These are phyloP conservation scores for Sanderia malayensis DNA, from an alignment of 30 jellyfish, hydroid and myxozoan species.

Conservation along the genomic window DNA sequence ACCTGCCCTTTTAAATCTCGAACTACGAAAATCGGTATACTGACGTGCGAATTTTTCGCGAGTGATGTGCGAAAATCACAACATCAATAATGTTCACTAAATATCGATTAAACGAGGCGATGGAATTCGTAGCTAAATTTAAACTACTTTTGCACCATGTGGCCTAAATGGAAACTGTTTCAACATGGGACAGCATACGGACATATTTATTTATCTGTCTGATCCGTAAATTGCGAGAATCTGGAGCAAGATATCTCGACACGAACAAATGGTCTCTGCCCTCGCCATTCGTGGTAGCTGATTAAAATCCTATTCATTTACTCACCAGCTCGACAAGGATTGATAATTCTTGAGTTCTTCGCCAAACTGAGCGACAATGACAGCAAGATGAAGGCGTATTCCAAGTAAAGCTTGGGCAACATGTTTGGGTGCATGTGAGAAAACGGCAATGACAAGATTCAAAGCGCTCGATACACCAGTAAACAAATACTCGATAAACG, in stretches of 20 bases:
- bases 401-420: not conserved
- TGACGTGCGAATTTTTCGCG: not conserved
- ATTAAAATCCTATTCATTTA: not conserved
- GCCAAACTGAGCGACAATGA: not conserved
- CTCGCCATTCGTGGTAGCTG: not conserved
- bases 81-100: no score
- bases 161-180: not conserved
- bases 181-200: not conserved
- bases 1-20: no score
- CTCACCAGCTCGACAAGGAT: slow-evolving; percentile 66
- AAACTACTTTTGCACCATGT: not conserved
- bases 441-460: not conserved
- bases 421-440: no score
- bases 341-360: slow-evolving; percentile 7
- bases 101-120: no score
- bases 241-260: not conserved
- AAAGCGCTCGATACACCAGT: not conserved
- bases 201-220: no score
- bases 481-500: not conserved
- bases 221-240: no score
- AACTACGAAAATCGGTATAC: not conserved
- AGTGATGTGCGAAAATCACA: not conserved
- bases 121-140: no score
- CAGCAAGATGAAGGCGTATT: not conserved
- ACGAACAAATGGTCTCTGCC: not conserved